A percentile compares a stretch with the other conserved stretches of the same genome.
Evolutionary conservation across 2,888 invertebrate genomes (phyloP).

Genomic region (Cryptus viduatorius): DNA sequence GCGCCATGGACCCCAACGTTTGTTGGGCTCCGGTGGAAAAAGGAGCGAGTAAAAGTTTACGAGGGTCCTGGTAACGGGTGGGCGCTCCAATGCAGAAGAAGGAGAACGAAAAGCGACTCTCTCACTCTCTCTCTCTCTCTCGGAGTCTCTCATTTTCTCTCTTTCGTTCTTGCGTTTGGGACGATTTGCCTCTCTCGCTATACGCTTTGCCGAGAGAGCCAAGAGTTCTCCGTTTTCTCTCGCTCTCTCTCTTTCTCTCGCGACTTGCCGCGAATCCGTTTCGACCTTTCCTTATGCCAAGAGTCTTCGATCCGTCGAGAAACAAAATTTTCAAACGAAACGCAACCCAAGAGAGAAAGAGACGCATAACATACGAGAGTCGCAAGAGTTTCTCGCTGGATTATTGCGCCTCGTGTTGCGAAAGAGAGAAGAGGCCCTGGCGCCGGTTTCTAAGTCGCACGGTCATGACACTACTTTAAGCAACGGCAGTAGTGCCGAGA

Average conservation of each 20-base stretch:
- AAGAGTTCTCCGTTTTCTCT: background rate
- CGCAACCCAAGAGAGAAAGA: background rate
- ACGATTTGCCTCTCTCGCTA: constrained; percentile 41
- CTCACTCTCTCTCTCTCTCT: background rate
- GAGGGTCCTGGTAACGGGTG: constrained; percentile 81
- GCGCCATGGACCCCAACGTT: constrained; percentile 67
- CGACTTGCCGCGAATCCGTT: constrained; percentile 62
- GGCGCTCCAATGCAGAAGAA: constrained; percentile 67
- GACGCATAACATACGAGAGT: constrained; percentile 39
- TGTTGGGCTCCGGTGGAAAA: constrained; percentile 59
- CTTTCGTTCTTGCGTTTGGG: constrained; percentile 17
- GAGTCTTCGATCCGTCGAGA: constrained; percentile 55
- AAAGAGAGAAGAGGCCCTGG: constrained; percentile 41
- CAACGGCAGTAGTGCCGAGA: constrained; percentile 14
- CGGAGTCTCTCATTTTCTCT: background rate
- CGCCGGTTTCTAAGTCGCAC: constrained; percentile 60
- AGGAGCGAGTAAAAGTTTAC: constrained; percentile 79
- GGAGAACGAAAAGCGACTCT: constrained; percentile 36
- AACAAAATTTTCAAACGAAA: constrained; percentile 53
- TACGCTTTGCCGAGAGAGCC: background rate
- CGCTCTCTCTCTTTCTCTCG: constrained; percentile 58
- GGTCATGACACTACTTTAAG: constrained; percentile 57
- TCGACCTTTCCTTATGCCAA: constrained; percentile 60
- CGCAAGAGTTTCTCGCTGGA: background rate
- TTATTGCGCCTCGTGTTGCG: constrained; percentile 46